Conservation (phyloP, 2,797 vertebrate species). For the Crossoptilon crossoptilon region DNA sequence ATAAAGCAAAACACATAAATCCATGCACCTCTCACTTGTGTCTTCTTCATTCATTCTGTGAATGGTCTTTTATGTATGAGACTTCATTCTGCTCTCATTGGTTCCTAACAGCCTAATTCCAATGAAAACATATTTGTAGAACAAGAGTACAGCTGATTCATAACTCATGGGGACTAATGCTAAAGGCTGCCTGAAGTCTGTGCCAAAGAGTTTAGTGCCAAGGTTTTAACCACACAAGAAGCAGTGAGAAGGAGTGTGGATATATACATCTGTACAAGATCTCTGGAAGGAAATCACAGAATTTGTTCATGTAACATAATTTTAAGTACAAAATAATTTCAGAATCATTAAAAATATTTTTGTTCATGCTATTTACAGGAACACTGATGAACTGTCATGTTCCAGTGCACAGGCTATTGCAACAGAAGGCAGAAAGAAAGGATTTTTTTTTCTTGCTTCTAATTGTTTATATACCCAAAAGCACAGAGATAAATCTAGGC, state of each 20-base stretch:
- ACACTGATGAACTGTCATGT: not conserved
- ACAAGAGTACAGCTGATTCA: not conserved
- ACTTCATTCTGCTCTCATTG: not conserved
- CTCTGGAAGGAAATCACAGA: not conserved
- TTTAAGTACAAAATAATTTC: not conserved
- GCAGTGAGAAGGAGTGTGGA: not conserved
- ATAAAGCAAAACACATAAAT: rapidly evolving
- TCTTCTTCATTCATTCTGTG: not conserved
- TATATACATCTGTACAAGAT: not conserved
- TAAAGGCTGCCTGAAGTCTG: not conserved
- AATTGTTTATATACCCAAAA: not conserved
- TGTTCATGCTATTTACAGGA: not conserved
- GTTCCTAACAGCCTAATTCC: not conserved
- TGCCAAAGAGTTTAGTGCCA: not conserved
- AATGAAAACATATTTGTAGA: not conserved
- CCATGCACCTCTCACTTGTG: not conserved
- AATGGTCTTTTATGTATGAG: not conserved
- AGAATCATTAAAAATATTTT: not conserved
- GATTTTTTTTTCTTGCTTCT: not conserved
- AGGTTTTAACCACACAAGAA: not conserved
- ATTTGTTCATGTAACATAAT: not conserved
- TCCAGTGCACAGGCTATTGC: not conserved
- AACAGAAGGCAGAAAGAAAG: not conserved
- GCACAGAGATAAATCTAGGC: not conserved
- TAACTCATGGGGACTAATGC: not conserved